phyloP scores from a whole-genome alignment of 2,113 vertebrate species.

The Archilochus colubris region DNA sequence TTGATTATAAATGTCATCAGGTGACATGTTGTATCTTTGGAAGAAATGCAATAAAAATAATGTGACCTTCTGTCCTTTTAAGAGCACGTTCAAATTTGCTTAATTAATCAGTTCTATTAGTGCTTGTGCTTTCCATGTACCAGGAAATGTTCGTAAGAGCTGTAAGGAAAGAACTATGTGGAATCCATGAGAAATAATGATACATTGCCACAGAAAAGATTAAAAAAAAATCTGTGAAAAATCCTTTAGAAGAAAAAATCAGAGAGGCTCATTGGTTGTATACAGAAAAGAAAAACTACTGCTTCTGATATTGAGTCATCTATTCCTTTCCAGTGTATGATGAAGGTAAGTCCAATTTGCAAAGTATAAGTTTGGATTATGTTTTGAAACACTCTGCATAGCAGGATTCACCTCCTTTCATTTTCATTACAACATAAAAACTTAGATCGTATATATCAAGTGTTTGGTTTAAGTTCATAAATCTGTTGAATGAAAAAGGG shows the following conservation, averaged over 20 bases:
- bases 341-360: neutral
- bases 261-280: neutral
- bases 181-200: neutral
- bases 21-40: neutral
- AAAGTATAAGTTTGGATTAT: neutral
- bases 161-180: neutral
- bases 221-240: conserved; percentile 18
- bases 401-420: conserved; percentile 11
- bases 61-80: neutral
- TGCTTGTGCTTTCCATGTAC: neutral
- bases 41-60: neutral
- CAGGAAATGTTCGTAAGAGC: neutral
- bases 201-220: neutral
- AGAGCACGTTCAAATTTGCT: neutral
- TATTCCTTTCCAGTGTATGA: neutral
- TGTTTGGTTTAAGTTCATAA: neutral
- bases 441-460: neutral
- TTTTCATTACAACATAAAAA: conserved; percentile 2
- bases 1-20: neutral
- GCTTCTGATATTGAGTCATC: neutral
- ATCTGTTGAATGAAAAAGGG: neutral
- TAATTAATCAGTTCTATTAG: neutral
- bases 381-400: neutral
- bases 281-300: neutral
- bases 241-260: neutral